These are phyloP conservation scores for Eira barbara DNA, from an alignment of 2,113 vertebrate species.

Conservation along the genomic window DNA sequence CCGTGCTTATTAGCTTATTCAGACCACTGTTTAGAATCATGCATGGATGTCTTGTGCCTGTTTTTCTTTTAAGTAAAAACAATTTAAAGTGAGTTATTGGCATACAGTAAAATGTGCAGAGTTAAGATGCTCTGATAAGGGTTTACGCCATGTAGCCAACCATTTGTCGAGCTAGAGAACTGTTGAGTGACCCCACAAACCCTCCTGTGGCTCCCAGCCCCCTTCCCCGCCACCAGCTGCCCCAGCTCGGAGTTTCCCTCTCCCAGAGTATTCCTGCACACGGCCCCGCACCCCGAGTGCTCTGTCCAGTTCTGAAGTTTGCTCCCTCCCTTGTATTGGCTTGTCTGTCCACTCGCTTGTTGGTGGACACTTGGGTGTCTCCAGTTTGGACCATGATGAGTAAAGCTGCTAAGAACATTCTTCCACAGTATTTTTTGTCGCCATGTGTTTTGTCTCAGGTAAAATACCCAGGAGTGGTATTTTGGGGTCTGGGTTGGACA, in stretches of 20 bases:
- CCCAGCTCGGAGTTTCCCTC: not conserved
- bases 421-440: not conserved
- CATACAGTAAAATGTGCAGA: not conserved
- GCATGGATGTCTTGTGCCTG: rapidly evolving
- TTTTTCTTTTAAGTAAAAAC: not conserved
- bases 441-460: not conserved
- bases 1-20: not conserved
- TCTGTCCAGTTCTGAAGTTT: rapidly evolving
- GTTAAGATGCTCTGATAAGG: too few species aligned
- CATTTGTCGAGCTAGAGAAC: too few species aligned
- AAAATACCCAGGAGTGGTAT: not conserved
- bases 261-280: too few species aligned
- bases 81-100: not conserved
- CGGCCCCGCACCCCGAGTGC: rapidly evolving
- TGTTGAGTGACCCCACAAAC: not conserved
- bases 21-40: not conserved
- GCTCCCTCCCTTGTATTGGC: too few species aligned
- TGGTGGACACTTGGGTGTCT: not conserved
- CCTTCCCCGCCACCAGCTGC: not conserved
- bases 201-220: not conserved
- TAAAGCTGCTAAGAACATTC: not conserved
- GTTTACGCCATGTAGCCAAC: not conserved
- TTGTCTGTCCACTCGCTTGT: rapidly evolving
- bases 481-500: not conserved
- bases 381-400: not conserved